These are phyloP conservation scores for Colinus virginianus DNA, from an alignment of 2,113 vertebrate species.

Conservation along the genomic window DNA sequence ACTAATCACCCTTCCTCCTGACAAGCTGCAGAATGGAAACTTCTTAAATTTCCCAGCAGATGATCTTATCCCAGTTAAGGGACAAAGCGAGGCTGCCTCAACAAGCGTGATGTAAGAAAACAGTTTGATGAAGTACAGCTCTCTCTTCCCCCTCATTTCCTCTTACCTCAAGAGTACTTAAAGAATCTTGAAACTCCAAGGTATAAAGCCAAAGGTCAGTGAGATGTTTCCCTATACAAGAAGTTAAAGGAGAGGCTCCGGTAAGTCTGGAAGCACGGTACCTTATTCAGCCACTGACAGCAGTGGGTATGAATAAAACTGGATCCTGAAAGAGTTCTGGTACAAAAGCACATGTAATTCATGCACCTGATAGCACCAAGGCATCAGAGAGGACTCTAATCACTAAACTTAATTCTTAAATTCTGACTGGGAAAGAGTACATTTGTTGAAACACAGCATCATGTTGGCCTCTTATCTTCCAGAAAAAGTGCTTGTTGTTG, in stretches of 20 bases:
- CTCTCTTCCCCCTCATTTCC: constrained; percentile 37
- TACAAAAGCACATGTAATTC: background rate
- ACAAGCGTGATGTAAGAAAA: background rate
- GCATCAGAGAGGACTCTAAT: background rate
- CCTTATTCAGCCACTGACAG: constrained; percentile 61
- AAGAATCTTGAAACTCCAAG: constrained; percentile 68
- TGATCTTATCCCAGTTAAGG: background rate
- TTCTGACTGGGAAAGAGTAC: background rate
- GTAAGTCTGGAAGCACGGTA: constrained; percentile 66
- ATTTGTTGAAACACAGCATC: background rate
- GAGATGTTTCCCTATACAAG: constrained; percentile 71
- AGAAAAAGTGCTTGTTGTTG: background rate
- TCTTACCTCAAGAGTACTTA: constrained; percentile 70
- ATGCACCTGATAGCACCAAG: background rate
- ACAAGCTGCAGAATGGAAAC: background rate
- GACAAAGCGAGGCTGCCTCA: constrained; percentile 4
- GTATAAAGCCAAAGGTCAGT: constrained; percentile 70
- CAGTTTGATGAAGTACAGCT: constrained; percentile 15
- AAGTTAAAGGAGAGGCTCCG: constrained; percentile 73
- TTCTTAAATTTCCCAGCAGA: background rate
- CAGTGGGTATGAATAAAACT: constrained; percentile 51
- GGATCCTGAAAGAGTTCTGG: constrained; percentile 18
- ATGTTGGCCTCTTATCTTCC: background rate
- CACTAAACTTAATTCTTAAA: background rate
- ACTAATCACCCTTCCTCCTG: background rate